Percentiles rank a stretch among this genome's conserved stretches.
Conservation (phyloP, 2,888 invertebrate species). For the Thalpophila matura region DNA sequence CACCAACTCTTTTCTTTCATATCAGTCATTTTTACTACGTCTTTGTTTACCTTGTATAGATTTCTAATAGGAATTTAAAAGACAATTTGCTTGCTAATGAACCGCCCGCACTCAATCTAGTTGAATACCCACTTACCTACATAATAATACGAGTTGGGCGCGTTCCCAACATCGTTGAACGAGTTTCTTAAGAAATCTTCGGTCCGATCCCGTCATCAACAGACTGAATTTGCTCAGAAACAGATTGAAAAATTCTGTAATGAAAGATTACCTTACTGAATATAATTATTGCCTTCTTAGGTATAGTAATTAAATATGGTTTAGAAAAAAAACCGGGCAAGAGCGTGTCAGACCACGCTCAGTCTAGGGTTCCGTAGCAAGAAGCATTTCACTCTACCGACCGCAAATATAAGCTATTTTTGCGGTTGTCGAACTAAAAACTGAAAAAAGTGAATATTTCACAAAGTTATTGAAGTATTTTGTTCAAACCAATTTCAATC, state of each 20-base stretch:
- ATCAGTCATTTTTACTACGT: slow-evolving; percentile 8
- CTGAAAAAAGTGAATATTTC: too few species aligned
- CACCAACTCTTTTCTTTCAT: neutral
- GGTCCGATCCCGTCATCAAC: slow-evolving; percentile 27
- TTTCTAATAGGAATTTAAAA: slow-evolving; percentile 65
- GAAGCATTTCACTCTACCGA: too few species aligned
- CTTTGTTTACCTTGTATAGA: slow-evolving; percentile 55
- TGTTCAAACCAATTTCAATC: too few species aligned
- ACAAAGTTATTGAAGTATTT: too few species aligned
- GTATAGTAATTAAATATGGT: neutral
- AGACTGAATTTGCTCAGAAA: slow-evolving; percentile 17
- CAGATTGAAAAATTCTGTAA: slow-evolving; percentile 4
- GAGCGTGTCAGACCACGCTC: too few species aligned
- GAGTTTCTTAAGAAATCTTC: slow-evolving; percentile 37
- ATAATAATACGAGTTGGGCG: slow-evolving; percentile 59
- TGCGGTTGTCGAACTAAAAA: too few species aligned
- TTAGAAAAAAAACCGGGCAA: too few species aligned
- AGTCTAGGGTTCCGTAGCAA: too few species aligned
- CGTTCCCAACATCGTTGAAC: slow-evolving; percentile 50
- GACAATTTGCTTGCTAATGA: slow-evolving; percentile 74
- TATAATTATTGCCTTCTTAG: neutral
- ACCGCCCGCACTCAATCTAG: slow-evolving; percentile 66
- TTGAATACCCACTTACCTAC: slow-evolving; percentile 65
- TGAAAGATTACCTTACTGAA: neutral
- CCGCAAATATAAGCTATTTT: too few species aligned